Percentiles rank a stretch among this genome's conserved stretches.
These are phyloP conservation scores for Dissostichus mawsoni DNA, from an alignment of 2,113 vertebrate species.

Conservation along the genomic window DNA sequence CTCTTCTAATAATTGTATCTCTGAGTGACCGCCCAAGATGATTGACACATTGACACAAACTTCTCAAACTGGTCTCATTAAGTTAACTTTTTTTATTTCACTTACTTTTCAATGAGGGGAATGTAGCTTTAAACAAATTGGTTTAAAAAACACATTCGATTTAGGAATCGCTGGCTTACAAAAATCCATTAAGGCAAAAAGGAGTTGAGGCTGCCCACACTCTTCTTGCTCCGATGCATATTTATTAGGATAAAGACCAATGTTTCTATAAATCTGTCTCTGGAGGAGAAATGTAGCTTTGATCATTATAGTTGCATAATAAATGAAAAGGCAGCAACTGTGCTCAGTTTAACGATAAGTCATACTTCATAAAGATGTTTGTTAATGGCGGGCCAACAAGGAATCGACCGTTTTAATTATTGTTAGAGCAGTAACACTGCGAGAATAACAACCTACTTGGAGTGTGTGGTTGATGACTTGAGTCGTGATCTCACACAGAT, in stretches of 20 bases:
- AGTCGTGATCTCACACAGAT: slow-evolving; percentile 54
- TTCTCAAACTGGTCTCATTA: too few relatives aligned
- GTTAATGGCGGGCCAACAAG: slow-evolving; percentile 1
- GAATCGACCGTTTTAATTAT: slow-evolving; percentile 47
- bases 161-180: background rate
- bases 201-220: slow-evolving; percentile 5
- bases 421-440: slow-evolving; percentile 22
- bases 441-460: slow-evolving; percentile 43
- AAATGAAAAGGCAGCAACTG: background rate
- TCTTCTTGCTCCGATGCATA: background rate
- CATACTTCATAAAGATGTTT: slow-evolving; percentile 19
- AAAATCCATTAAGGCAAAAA: background rate
- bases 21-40: background rate
- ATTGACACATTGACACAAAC: background rate
- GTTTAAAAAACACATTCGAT: background rate
- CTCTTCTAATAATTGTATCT: background rate
- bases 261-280: slow-evolving; percentile 12
- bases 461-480: slow-evolving; percentile 50
- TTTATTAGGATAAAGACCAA: background rate
- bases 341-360: slow-evolving; percentile 14
- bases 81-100: too few relatives aligned
- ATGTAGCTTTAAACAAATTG: slow-evolving; percentile 2
- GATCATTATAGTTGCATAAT: background rate
- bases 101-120: background rate
- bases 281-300: background rate